Base-by-base conservation (phyloP, 2,797 vertebrate species). In the Pogonophryne albipinna region DNA sequence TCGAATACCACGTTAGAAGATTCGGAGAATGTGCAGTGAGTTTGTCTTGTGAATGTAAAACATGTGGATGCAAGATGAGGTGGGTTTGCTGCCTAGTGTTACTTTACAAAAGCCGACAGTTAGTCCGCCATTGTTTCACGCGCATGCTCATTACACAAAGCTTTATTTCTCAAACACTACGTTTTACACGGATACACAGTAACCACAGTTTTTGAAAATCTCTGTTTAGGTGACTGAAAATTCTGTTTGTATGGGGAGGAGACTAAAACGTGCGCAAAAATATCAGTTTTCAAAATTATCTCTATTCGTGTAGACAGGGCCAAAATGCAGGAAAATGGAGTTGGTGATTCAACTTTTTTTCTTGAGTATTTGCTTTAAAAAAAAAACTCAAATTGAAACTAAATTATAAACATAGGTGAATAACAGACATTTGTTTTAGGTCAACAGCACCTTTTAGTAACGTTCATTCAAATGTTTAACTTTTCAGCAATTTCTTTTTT, bases 371-470 rank as follows among this genome's bases (percentile, higher is more conserved):
- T 49, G 20, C 58, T 20, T 47, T 41, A 27, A 31, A 10, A 63
- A 27, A 27, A 4, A 27, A 38, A n/a, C 55, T 74, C 23, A 72
- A 66, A 72, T 52, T 31, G 8, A 11, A 64, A 71, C 10, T 6
- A 44, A 19, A 13, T 23, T 9, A 49, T 69, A 44, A 79, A 68
- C 12, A 52, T 9, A 73, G 80, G 86, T 83, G 88, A 89, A 85
- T 1, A 84, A 80, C 58, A 74, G 47, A 76, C 73, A 69, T 90
- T 87, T 82, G 85, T 87, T 91, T 89, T 74, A 86, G 75, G 84
- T 79, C 50, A 84, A 91, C 80, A 81, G 80, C 82, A 67, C 85
- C 91, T 78, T 87, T 80, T 73, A 81, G 79, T 63, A 84, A 87
- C 45, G 71, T 83, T 86, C 81, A 55, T 80, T 81, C 80, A 64